Conservation (phyloP, 2,888 invertebrate genomes). For the Metallyticus violacea region DNA sequence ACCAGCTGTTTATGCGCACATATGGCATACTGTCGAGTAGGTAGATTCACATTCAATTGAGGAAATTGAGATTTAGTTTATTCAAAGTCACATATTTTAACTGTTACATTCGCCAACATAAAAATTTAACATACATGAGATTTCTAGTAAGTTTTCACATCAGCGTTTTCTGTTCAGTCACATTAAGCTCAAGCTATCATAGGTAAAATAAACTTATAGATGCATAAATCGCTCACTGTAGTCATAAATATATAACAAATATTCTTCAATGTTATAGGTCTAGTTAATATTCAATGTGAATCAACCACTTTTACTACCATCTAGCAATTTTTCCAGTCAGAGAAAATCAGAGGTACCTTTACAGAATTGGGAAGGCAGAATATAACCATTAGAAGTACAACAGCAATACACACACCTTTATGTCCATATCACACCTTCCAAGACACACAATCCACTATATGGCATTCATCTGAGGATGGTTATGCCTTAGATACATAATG, state of each 20-base stretch:
- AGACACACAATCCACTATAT: too few species aligned
- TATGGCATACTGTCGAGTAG: too few species aligned
- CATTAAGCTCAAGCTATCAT: background rate
- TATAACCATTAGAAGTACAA: background rate
- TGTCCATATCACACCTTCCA: background rate
- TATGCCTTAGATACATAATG: background rate
- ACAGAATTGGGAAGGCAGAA: background rate
- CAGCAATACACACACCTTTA: background rate
- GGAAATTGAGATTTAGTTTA: background rate
- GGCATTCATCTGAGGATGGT: background rate
- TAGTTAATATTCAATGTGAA: constrained; percentile 6
- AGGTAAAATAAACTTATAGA: background rate
- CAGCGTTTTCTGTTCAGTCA: background rate
- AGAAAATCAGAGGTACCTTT: background rate
- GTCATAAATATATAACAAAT: background rate
- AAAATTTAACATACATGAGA: background rate
- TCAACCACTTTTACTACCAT: background rate
- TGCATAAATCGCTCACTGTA: background rate
- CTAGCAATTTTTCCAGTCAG: background rate
- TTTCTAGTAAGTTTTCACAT: background rate
- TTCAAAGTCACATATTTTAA: background rate
- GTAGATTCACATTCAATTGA: background rate
- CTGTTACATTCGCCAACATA: background rate
- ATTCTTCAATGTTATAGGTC: background rate
- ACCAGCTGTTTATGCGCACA: background rate